These are phyloP conservation scores for Cryptoblepharus egeriae DNA, from an alignment of 2,797 vertebrate genomes.

Conservation along the genomic window DNA sequence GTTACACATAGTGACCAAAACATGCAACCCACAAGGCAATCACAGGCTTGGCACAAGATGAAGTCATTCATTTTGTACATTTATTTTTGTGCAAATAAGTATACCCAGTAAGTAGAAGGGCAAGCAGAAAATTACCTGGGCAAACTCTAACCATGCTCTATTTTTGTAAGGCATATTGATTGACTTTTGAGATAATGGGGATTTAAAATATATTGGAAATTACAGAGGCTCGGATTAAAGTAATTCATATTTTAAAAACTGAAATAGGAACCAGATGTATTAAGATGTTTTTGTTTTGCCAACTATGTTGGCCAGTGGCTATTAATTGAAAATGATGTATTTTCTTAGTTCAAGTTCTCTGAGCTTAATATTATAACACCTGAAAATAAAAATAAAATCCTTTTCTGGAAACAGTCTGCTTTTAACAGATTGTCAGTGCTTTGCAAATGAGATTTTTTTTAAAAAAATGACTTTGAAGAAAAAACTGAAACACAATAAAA, in stretches of 20 bases:
- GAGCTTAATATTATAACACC: not conserved
- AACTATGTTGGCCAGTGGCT: not conserved
- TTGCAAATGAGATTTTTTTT: not conserved
- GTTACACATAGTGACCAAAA: not conserved
- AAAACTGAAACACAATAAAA: not conserved
- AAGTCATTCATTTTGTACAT: not conserved
- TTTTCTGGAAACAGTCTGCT: not conserved
- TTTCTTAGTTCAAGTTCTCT: conserved; percentile 4
- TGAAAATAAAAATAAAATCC: not conserved
- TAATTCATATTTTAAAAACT: not conserved
- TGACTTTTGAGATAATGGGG: not conserved
- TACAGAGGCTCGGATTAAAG: not conserved
- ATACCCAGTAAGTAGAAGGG: no score
- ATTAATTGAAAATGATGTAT: not conserved
- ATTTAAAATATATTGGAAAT: not conserved
- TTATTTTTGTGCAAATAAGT: not conserved
- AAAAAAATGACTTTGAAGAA: not conserved
- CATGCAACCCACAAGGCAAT: no score
- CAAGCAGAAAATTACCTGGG: not conserved
- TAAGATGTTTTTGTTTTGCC: not conserved
- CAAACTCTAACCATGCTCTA: not conserved
- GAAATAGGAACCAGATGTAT: rapidly evolving
- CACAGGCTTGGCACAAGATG: not conserved
- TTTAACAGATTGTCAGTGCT: not conserved
- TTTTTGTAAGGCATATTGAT: not conserved